Evolutionary conservation across 1,140 invertebrate genomes (phyloP), one percentile per base, ranked within the genome.

Genomic region (Archivesica marissinica): DNA sequence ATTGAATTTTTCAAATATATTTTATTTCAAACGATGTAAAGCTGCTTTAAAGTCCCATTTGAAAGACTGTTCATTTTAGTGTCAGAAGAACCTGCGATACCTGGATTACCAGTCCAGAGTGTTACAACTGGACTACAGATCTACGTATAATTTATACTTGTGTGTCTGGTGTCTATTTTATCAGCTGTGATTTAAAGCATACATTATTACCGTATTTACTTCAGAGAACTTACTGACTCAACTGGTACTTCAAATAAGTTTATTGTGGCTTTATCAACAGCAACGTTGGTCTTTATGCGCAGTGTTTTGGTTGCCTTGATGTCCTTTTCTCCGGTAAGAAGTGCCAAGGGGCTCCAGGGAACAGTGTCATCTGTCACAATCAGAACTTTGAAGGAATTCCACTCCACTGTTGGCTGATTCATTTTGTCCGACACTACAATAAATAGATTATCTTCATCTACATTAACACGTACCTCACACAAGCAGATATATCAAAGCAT

Each of bases 231-330:
- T 68, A 81, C 79, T 23, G 52, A 72, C 33, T 72, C 44, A 6
- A 72, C n/a, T 25, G 79, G 64, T 0, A 81, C 79, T 56, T 81
- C 64, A 72, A 81, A 81, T 20, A 81, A 20, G 23, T 72, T 81
- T 6, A 81, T 20, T 13, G 30, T 39, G 11, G 33, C 35, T 44
- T 56, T 47, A 0, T 44, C 61, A 39, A 81, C 25, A 25, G 17
- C 72, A 4, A 72, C 50, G 39, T 59, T 44, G 11, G 28, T 72
- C 54, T 81, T 68, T 25, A 81, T 52, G 1, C 20, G 20, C 17
- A 81, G 35, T 7, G 15, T 23, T 41, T 70, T 70, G 6, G 13
- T 72, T 7, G 64, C 30, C 28, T 68, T 56, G 1, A 81, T 44
- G 25, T 81, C 66, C 15, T 81, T 81, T 17, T 81, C 64, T 0